Evolutionary conservation across 2,888 invertebrate genomes (phyloP).

Genomic region (Epirrhoe alternata): DNA sequence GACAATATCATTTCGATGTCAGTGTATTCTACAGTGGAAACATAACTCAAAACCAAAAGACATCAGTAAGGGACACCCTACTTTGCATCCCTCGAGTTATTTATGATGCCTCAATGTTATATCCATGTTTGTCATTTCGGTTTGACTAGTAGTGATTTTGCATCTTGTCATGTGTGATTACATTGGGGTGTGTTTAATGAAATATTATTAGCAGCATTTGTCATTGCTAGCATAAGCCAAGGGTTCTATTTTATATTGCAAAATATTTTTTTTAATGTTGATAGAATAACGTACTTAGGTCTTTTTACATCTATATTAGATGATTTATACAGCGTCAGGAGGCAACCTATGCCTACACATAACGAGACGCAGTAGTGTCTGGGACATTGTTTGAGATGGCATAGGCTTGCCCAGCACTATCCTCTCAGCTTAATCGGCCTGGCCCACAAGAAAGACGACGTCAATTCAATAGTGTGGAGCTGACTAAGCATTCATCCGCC

Average conservation of each 20-base stretch:
- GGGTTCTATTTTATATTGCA: not conserved
- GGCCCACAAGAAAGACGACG: too few species aligned
- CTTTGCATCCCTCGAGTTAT: slow-evolving; percentile 34
- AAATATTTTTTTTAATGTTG: not conserved
- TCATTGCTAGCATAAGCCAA: slow-evolving; percentile 6
- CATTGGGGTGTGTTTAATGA: slow-evolving; percentile 34
- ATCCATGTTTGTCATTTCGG: slow-evolving; percentile 39
- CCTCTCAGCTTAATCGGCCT: too few species aligned
- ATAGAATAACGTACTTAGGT: too few species aligned
- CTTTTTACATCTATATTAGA: too few species aligned
- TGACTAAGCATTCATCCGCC: too few species aligned
- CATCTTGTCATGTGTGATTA: slow-evolving; percentile 35
- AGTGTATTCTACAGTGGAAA: slow-evolving; percentile 1
- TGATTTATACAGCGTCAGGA: too few species aligned
- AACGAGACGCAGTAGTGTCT: too few species aligned
- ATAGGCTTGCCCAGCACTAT: too few species aligned
- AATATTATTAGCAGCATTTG: slow-evolving; percentile 32
- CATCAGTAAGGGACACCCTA: slow-evolving; percentile 33
- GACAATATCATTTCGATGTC: slow-evolving; percentile 6
- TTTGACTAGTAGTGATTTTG: slow-evolving; percentile 33
- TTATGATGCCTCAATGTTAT: slow-evolving; percentile 39
- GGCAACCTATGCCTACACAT: too few species aligned
- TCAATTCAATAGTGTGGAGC: too few species aligned
- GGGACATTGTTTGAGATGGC: too few species aligned
- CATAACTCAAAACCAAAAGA: slow-evolving; percentile 30